A percentile compares a stretch with the other conserved stretches of the same genome.
Conservation (phyloP, 53 echinoderm and acorn worm genomes). For the Zoroaster sp. region DNA sequence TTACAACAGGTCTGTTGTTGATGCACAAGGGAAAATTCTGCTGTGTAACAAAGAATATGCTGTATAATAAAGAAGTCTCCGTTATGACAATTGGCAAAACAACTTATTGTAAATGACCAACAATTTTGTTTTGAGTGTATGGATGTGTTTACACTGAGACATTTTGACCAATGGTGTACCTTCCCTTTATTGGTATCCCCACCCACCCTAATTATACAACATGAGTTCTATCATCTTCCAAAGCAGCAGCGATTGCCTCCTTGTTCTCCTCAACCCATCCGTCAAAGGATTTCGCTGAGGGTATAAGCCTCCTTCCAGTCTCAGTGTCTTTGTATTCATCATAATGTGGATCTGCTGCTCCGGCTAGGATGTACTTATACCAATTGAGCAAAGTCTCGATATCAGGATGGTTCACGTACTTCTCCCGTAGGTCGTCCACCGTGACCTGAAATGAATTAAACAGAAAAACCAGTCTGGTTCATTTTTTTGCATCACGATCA, state of each 20-base stretch:
- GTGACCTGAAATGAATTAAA: background rate
- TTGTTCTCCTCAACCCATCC: slow-evolving; percentile 39
- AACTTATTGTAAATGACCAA: no score
- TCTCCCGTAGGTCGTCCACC: background rate
- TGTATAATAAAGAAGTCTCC: no score
- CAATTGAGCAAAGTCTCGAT: background rate
- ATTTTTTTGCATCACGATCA: no score
- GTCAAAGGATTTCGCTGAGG: slow-evolving; percentile 44
- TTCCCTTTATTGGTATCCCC: no score
- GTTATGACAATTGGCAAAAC: no score
- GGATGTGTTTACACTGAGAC: no score
- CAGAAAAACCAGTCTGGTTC: background rate
- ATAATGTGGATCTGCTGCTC: background rate
- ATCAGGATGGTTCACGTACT: background rate
- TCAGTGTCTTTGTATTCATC: slow-evolving; percentile 18
- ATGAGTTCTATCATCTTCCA: background rate
- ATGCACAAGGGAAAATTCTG: no score
- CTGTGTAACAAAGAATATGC: no score
- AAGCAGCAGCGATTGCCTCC: slow-evolving; percentile 4
- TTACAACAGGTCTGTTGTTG: no score
- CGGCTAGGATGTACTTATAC: slow-evolving; percentile 35
- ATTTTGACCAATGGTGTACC: no score
- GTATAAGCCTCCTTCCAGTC: slow-evolving; percentile 6
- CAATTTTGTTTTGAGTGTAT: no score
- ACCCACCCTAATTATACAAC: no score